phyloP scores from a whole-genome alignment of 1,140 invertebrate species.

The Zaprionus nigranus region DNA sequence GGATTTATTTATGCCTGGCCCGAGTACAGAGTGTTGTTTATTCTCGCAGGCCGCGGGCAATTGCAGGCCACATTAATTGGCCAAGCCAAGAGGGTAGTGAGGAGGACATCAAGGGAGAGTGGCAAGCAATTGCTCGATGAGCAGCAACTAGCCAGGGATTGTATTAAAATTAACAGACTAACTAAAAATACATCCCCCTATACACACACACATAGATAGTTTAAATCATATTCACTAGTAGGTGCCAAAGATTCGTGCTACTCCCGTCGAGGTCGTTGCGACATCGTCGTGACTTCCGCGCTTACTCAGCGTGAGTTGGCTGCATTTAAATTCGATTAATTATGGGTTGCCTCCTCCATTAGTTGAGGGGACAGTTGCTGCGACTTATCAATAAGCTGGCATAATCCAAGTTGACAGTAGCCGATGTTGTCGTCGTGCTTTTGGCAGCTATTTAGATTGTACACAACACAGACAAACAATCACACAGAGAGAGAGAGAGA shows the following conservation, averaged over 20 bases:
- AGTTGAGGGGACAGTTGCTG: constrained; percentile 61
- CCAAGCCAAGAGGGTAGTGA: background rate
- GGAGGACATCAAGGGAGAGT: too few species aligned
- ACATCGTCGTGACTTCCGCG: constrained; percentile 49
- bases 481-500: constrained; percentile 21
- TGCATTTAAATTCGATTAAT: constrained; percentile 78
- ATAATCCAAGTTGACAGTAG: constrained; percentile 67
- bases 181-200: background rate
- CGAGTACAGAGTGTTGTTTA: constrained; percentile 32
- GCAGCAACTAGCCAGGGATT: background rate
- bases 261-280: background rate
- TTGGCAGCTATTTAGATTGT: constrained; percentile 57
- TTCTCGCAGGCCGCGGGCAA: constrained; percentile 46
- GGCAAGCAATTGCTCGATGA: background rate
- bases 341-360: constrained; percentile 67
- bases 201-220: background rate
- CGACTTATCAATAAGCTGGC: constrained; percentile 75
- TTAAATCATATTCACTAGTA: background rate
- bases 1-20: constrained; percentile 28
- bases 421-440: constrained; percentile 3
- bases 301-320: constrained; percentile 36
- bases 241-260: background rate
- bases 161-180: background rate
- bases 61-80: constrained; percentile 67
- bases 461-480: constrained; percentile 6